A percentile compares a stretch with the other conserved stretches of the same genome.
These are phyloP conservation scores for Scolopax mira DNA, from an alignment of 2,113 vertebrate species.

Conservation along the genomic window DNA sequence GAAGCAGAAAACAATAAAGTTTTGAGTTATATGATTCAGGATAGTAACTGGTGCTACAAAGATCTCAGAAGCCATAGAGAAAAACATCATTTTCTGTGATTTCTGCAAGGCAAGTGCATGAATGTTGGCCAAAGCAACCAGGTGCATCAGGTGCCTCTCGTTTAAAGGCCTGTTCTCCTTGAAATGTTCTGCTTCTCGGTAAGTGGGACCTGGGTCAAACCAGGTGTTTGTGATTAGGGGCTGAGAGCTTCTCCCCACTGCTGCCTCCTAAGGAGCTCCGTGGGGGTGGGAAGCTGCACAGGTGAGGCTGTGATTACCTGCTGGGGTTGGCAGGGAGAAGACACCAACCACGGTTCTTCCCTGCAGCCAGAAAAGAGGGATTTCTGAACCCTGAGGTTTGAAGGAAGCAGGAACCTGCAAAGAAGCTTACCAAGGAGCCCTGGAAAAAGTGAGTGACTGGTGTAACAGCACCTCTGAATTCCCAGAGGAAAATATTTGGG, in stretches of 20 bases:
- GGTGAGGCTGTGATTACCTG: neutral
- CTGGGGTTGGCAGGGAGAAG: neutral
- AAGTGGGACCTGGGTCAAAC: rapidly evolving
- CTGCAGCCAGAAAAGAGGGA: neutral
- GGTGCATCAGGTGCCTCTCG: rapidly evolving
- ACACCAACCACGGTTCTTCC: rapidly evolving
- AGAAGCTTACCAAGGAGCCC: neutral
- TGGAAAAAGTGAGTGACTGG: neutral
- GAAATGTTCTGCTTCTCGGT: neutral
- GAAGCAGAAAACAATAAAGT: neutral
- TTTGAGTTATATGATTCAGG: neutral
- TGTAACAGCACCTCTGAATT: neutral
- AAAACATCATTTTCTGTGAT: neutral
- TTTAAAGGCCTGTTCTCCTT: neutral
- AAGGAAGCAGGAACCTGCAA: neutral
- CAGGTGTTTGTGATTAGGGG: neutral
- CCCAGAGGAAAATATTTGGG: neutral
- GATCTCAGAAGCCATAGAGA: neutral
- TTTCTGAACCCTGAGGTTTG: neutral
- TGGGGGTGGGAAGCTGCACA: rapidly evolving
- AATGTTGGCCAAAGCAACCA: rapidly evolving
- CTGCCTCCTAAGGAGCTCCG: rapidly evolving
- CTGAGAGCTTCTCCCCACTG: neutral
- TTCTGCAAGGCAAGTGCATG: neutral
- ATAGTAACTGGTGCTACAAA: neutral